These are phyloP conservation scores for Grapholita molesta DNA, from an alignment of 1,140 invertebrate genomes.

Conservation along the genomic window DNA sequence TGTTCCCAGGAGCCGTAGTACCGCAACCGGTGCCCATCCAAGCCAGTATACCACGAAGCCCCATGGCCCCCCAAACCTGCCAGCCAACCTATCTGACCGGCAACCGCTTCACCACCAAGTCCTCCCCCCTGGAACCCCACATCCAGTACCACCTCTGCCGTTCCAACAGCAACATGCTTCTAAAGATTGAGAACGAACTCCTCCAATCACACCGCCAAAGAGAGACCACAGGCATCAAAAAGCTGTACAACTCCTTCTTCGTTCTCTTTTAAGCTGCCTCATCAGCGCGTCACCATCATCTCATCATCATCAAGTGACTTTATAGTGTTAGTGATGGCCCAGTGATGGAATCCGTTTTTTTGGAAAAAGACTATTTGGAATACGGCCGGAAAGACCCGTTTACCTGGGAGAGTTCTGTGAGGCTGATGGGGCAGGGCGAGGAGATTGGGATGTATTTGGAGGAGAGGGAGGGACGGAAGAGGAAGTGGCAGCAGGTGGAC, in stretches of 20 bases:
- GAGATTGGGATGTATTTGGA: conserved; percentile 65
- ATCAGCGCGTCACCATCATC: conserved; percentile 48
- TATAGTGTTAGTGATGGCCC: conserved; percentile 53
- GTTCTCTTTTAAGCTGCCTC: conserved; percentile 83
- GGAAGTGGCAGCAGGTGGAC: conserved; percentile 60
- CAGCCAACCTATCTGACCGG: conserved; percentile 56
- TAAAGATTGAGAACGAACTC: conserved; percentile 84
- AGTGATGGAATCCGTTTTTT: conserved; percentile 61
- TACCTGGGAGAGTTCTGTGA: conserved; percentile 62
- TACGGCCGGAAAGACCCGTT: conserved; percentile 56
- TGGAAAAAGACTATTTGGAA: conserved; percentile 54
- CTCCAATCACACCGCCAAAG: conserved; percentile 88
- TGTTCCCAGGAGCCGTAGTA: conserved; percentile 65
- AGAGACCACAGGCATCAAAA: conserved; percentile 89
- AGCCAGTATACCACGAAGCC: conserved; percentile 32
- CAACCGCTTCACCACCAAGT: conserved; percentile 59
- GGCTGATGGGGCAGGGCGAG: conserved; percentile 55
- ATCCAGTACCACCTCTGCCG: conserved; percentile 63
- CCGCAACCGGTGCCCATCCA: conserved; percentile 27
- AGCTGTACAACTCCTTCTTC: conserved; percentile 91
- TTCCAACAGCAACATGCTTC: conserved; percentile 77
- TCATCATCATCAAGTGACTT: conserved; percentile 55
- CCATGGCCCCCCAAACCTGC: conserved; percentile 55
- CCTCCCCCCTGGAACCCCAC: conserved; percentile 45
- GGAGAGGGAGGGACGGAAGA: conserved; percentile 53